Evolutionary conservation across 2,888 invertebrate species (phyloP).

Genomic region (Heteromurus nitidus): DNA sequence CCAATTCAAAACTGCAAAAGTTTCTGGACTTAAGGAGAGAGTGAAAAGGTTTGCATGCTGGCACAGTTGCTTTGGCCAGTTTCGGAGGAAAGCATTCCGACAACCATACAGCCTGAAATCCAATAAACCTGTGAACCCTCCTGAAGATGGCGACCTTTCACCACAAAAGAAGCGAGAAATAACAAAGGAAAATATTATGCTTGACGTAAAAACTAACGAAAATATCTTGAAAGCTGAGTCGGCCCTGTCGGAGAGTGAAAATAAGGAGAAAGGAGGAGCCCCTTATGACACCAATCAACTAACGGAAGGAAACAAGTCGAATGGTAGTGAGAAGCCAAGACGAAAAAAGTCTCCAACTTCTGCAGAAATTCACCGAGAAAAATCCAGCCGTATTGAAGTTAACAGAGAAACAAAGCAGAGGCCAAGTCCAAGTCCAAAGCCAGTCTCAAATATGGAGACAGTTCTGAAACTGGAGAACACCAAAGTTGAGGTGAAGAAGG

Average conservation of each 20-base stretch:
- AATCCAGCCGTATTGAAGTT: not conserved
- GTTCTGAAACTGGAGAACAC: not conserved
- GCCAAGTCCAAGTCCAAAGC: too few relatives aligned
- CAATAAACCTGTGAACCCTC: too few relatives aligned
- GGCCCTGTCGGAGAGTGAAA: constrained; percentile 1
- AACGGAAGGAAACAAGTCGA: not conserved
- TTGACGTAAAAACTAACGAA: constrained; percentile 1
- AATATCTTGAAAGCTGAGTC: not conserved
- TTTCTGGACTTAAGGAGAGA: constrained; percentile 46
- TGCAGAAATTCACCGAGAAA: not conserved
- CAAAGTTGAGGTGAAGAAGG: not conserved
- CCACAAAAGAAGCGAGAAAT: too few relatives aligned
- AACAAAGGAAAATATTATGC: not conserved
- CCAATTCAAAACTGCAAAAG: constrained; percentile 49
- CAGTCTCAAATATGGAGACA: too few relatives aligned
- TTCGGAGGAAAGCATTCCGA: constrained; percentile 17
- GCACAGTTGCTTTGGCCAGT: constrained; percentile 63
- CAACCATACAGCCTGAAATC: not conserved
- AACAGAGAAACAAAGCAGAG: too few relatives aligned
- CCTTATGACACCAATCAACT: not conserved
- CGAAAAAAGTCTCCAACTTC: constrained; percentile 16
- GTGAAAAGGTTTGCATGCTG: constrained; percentile 67
- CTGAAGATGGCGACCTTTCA: not conserved
- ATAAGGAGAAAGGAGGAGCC: not conserved
- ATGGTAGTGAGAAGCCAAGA: not conserved